Evolutionary conservation across 2,113 vertebrate genomes (phyloP), one percentile per base, ranked within the genome.

Genomic region (Ammodytes dubius): DNA sequence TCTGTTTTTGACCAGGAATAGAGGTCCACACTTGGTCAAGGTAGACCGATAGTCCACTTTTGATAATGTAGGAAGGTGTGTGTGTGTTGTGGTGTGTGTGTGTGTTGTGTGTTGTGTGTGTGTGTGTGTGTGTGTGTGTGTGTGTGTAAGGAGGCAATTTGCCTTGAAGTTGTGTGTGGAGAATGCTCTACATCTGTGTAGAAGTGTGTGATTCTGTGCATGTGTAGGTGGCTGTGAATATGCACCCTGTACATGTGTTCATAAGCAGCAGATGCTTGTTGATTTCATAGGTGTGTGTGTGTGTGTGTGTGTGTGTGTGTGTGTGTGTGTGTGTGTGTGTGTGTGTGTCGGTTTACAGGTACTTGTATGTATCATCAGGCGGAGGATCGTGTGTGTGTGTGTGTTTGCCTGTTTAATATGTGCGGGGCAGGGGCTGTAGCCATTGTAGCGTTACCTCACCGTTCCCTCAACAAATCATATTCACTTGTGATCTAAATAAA

Each of bases 401-500:
- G 13, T 69, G 67, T 1, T 27, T 70, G 71, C 42, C 17, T 77
- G 70, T 77, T 88, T 86, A 81, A 82, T 82, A 57, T 78, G 60
- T 54, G 47, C 14, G 8, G 54, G 13, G 42, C 11, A 39, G 52
- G 68, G 7, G 40, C 27, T 14, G 47, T 54, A 35, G 77, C 60
- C 53, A 19, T 45, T 47, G 43, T 56, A 60, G 65, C 45, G 14
- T 67, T 82, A 74, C 83, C 82, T 79, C 54, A 54, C 50, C 77
- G 83, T 88, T 89, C 91, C 87, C 91, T 72, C 65, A 88, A 88
- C 85, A 92, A 87, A 92, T 87, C 86, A 91, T 50, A 72, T 77
- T 87, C 84, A 85, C 77, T 83, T 88, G 81, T 89, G 79, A 87
- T 88, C 82, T 79, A 79, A 81, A 89, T 87, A 86, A 87, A 90